These are phyloP conservation scores for Acipenser oxyrinchus DNA, from an alignment of 2,797 vertebrate species.

Conservation along the genomic window DNA sequence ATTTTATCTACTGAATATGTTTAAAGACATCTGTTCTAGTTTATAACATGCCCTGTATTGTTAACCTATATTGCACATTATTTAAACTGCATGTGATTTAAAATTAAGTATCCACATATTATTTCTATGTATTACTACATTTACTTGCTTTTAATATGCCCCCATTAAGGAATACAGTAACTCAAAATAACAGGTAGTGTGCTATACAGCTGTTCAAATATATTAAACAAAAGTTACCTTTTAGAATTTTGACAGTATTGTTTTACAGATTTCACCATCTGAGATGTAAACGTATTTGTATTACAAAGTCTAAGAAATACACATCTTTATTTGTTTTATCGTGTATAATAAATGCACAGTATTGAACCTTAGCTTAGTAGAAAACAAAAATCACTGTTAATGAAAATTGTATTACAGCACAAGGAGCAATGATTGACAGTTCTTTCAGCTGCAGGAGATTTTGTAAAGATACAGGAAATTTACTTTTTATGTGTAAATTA, in stretches of 20 bases:
- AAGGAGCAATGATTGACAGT: no score
- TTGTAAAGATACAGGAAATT: no score
- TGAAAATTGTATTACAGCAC: no score
- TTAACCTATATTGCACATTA: conserved; percentile 19
- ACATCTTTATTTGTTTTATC: conserved; percentile 15
- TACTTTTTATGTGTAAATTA: no score
- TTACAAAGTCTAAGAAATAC: neutral
- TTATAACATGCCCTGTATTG: conserved; percentile 21
- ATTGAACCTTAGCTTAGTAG: no score
- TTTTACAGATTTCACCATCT: no score
- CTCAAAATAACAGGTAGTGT: neutral
- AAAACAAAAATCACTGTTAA: no score
- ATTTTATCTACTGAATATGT: conserved; percentile 11
- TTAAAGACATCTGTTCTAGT: conserved; percentile 17
- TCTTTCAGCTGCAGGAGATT: no score
- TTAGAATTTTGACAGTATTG: no score
- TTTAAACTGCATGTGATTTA: conserved; percentile 11
- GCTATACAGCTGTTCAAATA: no score
- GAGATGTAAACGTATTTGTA: no score
- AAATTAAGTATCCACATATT: conserved; percentile 16
- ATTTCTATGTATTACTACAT: conserved; percentile 15
- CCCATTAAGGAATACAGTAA: conserved; percentile 15
- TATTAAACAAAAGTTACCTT: no score
- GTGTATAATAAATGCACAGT: conserved; percentile 14
- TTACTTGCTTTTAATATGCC: conserved; percentile 15